Base-by-base conservation (phyloP, 2,113 vertebrate species). In the Grallaria varia region DNA sequence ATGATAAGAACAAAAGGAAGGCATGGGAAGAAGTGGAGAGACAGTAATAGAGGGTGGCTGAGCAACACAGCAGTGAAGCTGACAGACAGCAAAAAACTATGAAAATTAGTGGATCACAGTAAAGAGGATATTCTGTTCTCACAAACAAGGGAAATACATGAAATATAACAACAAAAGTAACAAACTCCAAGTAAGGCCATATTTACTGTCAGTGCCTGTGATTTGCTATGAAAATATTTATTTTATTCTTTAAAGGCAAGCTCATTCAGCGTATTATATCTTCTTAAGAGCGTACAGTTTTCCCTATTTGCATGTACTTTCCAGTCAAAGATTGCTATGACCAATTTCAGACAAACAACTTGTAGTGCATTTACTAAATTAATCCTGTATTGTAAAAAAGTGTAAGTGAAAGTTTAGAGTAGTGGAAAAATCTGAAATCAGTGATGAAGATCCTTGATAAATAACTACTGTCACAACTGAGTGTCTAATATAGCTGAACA, bases 151-250 rank as follows among this genome's bases (percentile, higher is more conserved):
- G 53, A 49, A 90, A 95, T 44, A 72, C 40, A 86, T 19, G 1
- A 67, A 82, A 84, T 67, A 95, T 74, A 91, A 82, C 55, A 60
- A 90, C 76, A 73, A 35, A 86, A 91, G 24, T 60, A 78, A 77
- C 45, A 60, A 94, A 95, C 37, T 90, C 81, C 93, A 90, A 82
- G 52, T 93, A 97, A 97, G 92, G 91, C 12, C 68, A 47, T 79
- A 85, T 91, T 91, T 88, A 71, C 85, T 93, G 92, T 79, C 91
- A 71, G 23, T 92, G 93, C 95, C 97, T 96, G 95, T 83, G 58
- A 91, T 80, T 31, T 82, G 24, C 44, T 64, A 69, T 22, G 24
- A 89, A 91, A 93, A 68, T 21, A 64, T 15, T 31, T 9, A 4
- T 64, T 86, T 67, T 39, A 8, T 49, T 63, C 6, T 78, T 92